Evolutionary conservation across 1,140 invertebrate genomes (phyloP).

Genomic region (Euwallacea fornicatus): DNA sequence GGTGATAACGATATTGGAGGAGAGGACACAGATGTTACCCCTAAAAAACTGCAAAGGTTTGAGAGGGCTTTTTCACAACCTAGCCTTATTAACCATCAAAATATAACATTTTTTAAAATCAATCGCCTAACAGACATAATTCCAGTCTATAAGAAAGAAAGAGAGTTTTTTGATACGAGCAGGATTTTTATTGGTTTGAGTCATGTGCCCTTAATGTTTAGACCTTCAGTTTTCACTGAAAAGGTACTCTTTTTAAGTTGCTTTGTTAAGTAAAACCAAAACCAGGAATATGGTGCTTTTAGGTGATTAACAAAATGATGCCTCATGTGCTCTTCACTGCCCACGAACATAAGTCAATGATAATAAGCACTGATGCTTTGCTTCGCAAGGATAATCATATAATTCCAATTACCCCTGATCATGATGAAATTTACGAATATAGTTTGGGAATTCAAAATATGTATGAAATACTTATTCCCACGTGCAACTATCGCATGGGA

Average conservation of each 20-base stretch:
- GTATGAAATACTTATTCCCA: constrained; percentile 87
- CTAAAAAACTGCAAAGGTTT: constrained; percentile 75
- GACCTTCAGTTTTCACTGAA: constrained; percentile 64
- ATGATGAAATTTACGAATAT: constrained; percentile 56
- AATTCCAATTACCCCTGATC: constrained; percentile 54
- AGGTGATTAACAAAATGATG: constrained; percentile 64
- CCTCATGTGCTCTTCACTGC: constrained; percentile 84
- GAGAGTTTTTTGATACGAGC: constrained; percentile 61
- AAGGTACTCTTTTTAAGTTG: constrained; percentile 52
- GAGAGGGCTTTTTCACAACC: constrained; percentile 73
- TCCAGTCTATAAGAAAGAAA: constrained; percentile 57
- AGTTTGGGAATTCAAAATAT: constrained; percentile 57
- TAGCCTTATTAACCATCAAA: constrained; percentile 63
- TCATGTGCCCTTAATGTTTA: constrained; percentile 68
- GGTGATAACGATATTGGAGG: constrained; percentile 96
- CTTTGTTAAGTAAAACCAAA: not conserved
- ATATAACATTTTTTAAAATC: constrained; percentile 66
- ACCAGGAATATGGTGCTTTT: not conserved
- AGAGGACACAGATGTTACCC: constrained; percentile 75
- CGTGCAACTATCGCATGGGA: constrained; percentile 94
- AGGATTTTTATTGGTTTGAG: constrained; percentile 70
- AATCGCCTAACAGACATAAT: constrained; percentile 65
- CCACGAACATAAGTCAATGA: constrained; percentile 76
- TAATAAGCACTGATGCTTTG: constrained; percentile 57
- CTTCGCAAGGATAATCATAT: constrained; percentile 56